These are phyloP conservation scores for Subacronicta megacephala DNA, from an alignment of 2,888 invertebrate species.

Conservation along the genomic window DNA sequence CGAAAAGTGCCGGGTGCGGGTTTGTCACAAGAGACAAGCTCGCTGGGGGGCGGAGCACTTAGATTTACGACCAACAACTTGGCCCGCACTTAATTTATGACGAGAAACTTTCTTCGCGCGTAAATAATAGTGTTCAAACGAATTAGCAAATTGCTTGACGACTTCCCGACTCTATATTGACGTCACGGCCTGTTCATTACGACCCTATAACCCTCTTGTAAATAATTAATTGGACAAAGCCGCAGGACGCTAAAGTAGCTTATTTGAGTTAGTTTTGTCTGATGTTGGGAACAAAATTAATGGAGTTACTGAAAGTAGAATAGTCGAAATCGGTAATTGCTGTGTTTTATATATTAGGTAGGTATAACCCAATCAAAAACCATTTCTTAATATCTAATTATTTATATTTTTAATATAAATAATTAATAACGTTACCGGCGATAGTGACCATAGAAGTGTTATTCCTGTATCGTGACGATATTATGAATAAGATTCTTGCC, in stretches of 20 bases:
- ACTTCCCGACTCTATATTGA: conserved; percentile 34
- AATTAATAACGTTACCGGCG: no score
- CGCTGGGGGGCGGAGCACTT: conserved; percentile 52
- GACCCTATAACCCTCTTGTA: conserved; percentile 23
- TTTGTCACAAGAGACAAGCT: conserved; percentile 64
- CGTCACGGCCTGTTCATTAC: conserved; percentile 23
- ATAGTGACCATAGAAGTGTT: no score
- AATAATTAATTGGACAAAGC: conserved; percentile 10
- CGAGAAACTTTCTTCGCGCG: conserved; percentile 70
- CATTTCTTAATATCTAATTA: no score
- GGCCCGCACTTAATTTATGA: conserved; percentile 72
- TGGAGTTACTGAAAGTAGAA: background rate
- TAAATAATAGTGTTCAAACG: conserved; percentile 68
- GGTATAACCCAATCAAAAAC: no score
- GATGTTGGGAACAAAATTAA: background rate
- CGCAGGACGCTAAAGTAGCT: background rate
- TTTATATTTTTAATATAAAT: no score
- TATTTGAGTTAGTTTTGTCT: background rate
- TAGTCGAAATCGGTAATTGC: background rate
- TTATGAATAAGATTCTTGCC: no score
- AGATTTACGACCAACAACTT: conserved; percentile 71
- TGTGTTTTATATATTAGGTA: no score
- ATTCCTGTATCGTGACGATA: no score
- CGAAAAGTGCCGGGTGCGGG: conserved; percentile 59
- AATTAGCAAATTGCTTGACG: conserved; percentile 61